phyloP scores from a whole-genome alignment of 1,140 invertebrate species.

The Drosophila repletoides region DNA sequence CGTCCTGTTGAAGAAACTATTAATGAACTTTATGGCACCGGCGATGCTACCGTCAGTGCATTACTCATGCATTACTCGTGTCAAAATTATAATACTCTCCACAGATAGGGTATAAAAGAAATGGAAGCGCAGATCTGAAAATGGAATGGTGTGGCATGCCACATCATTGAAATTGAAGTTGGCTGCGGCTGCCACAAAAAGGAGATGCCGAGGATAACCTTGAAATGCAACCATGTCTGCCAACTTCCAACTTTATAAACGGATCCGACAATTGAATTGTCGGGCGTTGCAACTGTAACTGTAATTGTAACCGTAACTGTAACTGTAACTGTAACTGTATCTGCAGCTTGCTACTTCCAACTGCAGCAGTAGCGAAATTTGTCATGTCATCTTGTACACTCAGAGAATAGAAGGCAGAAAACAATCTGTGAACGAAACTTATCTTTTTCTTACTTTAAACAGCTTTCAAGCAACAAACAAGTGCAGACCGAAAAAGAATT shows the following conservation, averaged over 20 bases:
- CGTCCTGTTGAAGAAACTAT: too few relatives aligned
- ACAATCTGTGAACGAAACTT: too few relatives aligned
- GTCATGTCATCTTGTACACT: constrained; percentile 39
- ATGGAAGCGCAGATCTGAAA: neutral
- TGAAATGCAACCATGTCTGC: constrained; percentile 49
- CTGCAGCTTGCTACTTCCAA: constrained; percentile 32
- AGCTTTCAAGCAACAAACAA: too few relatives aligned
- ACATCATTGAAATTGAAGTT: neutral
- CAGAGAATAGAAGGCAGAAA: too few relatives aligned
- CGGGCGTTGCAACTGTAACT: constrained; percentile 7
- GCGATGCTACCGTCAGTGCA: too few relatives aligned
- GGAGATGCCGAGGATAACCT: constrained; percentile 28
- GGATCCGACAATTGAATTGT: constrained; percentile 53
- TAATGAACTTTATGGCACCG: too few relatives aligned
- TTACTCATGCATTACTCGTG: too few relatives aligned
- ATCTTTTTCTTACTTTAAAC: too few relatives aligned
- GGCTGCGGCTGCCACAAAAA: constrained; percentile 2
- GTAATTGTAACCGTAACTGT: constrained; percentile 1
- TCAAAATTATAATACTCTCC: too few relatives aligned
- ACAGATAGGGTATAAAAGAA: constrained; percentile 8
- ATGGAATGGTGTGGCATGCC: neutral
- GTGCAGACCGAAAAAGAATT: too few relatives aligned
- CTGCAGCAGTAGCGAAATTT: constrained; percentile 27
- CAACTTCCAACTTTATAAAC: constrained; percentile 52
- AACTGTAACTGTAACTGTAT: constrained; percentile 32